Evolutionary conservation across 1,140 invertebrate genomes (phyloP), one percentile per base, ranked within the genome.

Genomic region (Schmidtea mediterranea): DNA sequence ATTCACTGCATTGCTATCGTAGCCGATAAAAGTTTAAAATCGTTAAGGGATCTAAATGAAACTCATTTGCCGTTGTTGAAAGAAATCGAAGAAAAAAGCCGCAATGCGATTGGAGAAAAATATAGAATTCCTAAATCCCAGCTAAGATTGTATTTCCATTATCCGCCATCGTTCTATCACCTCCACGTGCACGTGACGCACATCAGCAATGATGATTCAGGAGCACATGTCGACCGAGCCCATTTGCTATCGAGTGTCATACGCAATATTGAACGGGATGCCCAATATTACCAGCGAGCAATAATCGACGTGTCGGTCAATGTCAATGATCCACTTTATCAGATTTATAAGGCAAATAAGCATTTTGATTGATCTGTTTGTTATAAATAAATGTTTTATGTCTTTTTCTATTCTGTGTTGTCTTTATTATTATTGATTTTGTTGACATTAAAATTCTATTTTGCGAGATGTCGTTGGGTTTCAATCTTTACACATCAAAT

Each of bases 81-180:
- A 61, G 86, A 86, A 61, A 75, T 94, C 49, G 65, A 72, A 21
- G 66, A 74, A 32, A 75, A 76, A 57, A 76, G 75, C 55, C 69
- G 80, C 72, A 69, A 73, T 60, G 74, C 73, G 8, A 82, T 94
- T 40, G 56, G 68, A 46, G 71, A 82, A 22, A 81, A 80, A 55
- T 94, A 79, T 63, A 73, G 74, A 3, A 50, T 92, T 5, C 62
- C 72, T 18, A 58, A 65, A 22, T 72, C 71, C 43, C 75, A 82
- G 59, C 59, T 92, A 16, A 72, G 83, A 43, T 55, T 65, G 6
- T 94, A 82, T 64, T 64, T 94, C 2, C 89, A 95, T 62, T 95
- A 95, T 66, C 84, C 86, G 59, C 89, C 89, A 3, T 83, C 83
- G 0, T 94, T 84, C 66, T 92, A 90, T 67, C 84, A 94, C 67